Evolutionary conservation across 2,888 invertebrate species (phyloP).

Genomic region (Lasioglossum calceatum): DNA sequence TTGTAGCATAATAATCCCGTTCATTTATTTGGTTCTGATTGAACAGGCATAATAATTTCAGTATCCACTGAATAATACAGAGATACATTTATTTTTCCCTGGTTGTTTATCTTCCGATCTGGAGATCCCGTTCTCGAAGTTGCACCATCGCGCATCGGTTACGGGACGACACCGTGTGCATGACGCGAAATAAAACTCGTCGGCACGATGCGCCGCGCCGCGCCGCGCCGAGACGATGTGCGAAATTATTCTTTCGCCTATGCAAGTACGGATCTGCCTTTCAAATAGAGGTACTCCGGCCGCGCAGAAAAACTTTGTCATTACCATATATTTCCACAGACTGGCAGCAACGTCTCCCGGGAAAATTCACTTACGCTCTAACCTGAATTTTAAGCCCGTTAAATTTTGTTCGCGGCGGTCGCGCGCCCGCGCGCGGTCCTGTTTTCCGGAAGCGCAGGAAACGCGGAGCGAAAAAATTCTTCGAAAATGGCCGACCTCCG

Average conservation of each 20-base stretch:
- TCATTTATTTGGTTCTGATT: no score
- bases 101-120: neutral
- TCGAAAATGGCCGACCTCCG: neutral
- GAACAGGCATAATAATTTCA: no score
- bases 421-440: neutral
- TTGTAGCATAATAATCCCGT: no score
- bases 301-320: constrained; percentile 68
- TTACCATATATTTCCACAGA: constrained; percentile 67
- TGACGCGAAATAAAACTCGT: constrained; percentile 43
- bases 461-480: neutral
- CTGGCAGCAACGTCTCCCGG: constrained; percentile 55
- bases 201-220: constrained; percentile 2
- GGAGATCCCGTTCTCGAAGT: neutral
- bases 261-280: constrained; percentile 69
- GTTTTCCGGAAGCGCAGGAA: neutral
- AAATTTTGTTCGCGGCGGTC: constrained; percentile 49
- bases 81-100: no score
- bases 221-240: constrained; percentile 27
- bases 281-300: constrained; percentile 67
- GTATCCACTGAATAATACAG: no score
- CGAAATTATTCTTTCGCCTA: constrained; percentile 71
- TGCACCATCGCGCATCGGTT: neutral
- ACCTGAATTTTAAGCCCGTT: constrained; percentile 65
- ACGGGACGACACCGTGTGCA: neutral
- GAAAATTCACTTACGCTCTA: constrained; percentile 66